These are phyloP conservation scores for Xerus rutilus DNA, from an alignment of 2,797 vertebrate genomes.

Conservation along the genomic window DNA sequence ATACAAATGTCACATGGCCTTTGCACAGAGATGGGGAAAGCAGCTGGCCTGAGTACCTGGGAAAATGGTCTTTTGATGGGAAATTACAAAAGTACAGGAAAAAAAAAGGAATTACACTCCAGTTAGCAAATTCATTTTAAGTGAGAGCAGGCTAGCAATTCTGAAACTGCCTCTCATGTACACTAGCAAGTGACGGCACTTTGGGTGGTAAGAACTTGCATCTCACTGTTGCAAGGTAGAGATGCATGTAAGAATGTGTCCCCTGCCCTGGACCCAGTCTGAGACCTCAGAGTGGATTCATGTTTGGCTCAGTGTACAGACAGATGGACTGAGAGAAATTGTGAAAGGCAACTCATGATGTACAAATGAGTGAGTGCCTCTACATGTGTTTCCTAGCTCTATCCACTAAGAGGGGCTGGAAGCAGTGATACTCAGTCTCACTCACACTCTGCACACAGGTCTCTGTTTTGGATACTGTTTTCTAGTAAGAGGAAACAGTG, in stretches of 20 bases:
- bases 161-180: not conserved
- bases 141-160: not conserved
- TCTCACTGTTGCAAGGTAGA: not conserved
- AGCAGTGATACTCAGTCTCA: not conserved
- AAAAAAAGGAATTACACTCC: not conserved
- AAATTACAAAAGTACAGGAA: not conserved
- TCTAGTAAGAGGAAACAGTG: not conserved
- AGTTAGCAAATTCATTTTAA: not conserved
- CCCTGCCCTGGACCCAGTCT: too few species aligned
- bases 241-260: rapidly evolving
- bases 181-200: rapidly evolving
- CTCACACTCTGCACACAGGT: not conserved
- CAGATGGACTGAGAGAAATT: not conserved
- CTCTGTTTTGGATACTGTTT: not conserved
- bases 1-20: not conserved
- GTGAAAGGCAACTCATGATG: not conserved
- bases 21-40: not conserved
- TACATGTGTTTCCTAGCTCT: not conserved
- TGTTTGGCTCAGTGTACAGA: not conserved
- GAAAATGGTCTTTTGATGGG: not conserved
- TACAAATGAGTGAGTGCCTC: too few species aligned
- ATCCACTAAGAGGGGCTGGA: not conserved
- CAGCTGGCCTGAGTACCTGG: not conserved
- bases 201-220: not conserved
- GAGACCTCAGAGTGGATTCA: not conserved